Base-by-base conservation (phyloP, 2,888 invertebrate genomes). In the Poecilus cupreus region DNA sequence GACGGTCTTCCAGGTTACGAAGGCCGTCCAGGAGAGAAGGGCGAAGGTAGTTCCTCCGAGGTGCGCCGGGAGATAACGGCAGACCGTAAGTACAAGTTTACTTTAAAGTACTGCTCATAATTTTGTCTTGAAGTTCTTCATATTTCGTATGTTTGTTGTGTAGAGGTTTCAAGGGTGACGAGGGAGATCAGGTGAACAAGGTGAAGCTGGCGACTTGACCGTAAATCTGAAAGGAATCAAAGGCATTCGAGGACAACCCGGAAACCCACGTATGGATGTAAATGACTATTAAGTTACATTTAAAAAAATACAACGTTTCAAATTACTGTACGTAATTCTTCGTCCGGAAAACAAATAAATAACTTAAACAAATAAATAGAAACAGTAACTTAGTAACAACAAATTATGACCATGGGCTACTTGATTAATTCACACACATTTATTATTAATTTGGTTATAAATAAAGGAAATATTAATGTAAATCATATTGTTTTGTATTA, bases 1-100 rank as follows among this genome's bases (percentile, higher is more conserved):
- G 88, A 89, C 84, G 89, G 93, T 5, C 75, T 82, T 3, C 87
- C 89, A 6, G 90, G 90, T 24, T 83, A 84, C 81, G 85, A 89
- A 77, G 92, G 92, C 46, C 54, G 83, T 5, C 88, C 88, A 1
- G 93, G 93, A 11, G 81, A 84, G 13, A 92, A 92, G 85, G 94
- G 94, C 83, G 92, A 93, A 81, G 87, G 90, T 1, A 90, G 82
- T 87, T 85, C 20, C 86, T 92, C 16, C 88, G 89, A 3, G 92
- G 92, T 37, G 91, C 92, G 72, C 84, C 87, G 1, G 92, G 92
- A 11, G 81, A 83, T n/a, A 83, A 86, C 82, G 91, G 91, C 51
- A 80, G 60, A 57, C 85, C 85, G 90, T 90, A 86, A 86, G 87
- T 85, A 83, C 4, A 37, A 13, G 8, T n/a, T n/a, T n/a, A 37